These are phyloP conservation scores for Cyprinodon tularosa DNA, from an alignment of 2,113 vertebrate genomes.

Conservation along the genomic window DNA sequence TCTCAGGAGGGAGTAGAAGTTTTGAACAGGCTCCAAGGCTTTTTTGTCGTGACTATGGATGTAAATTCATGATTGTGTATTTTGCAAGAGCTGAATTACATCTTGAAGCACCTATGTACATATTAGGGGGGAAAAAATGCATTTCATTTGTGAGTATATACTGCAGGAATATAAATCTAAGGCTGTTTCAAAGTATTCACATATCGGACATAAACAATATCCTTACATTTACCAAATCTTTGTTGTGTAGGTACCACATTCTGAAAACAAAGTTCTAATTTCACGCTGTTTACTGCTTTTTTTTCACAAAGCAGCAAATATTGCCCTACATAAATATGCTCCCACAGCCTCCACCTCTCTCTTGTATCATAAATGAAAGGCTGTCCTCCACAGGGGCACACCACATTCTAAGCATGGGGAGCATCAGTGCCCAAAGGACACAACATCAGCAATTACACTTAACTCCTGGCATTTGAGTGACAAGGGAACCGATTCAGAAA, in stretches of 20 bases:
- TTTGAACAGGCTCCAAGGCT: not conserved
- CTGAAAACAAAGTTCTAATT: not conserved
- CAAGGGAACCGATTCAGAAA: constrained; percentile 53
- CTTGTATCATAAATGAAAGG: constrained; percentile 15
- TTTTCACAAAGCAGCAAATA: not conserved
- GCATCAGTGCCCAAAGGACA: constrained; percentile 40
- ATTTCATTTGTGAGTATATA: constrained; percentile 2
- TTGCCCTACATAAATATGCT: constrained; percentile 9
- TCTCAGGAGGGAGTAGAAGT: not conserved
- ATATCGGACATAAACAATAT: not conserved
- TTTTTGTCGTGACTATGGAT: constrained; percentile 8
- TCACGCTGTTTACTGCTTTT: not conserved
- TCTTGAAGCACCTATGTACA: not conserved
- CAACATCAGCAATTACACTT: constrained; percentile 50
- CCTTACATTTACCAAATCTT: not conserved
- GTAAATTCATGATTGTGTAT: constrained; percentile 8
- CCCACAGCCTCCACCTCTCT: constrained; percentile 12
- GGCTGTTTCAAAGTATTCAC: constrained; percentile 2
- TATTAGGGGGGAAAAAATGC: not conserved
- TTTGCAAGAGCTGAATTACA: constrained; percentile 17
- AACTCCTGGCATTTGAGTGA: constrained; percentile 57
- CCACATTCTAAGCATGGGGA: constrained; percentile 6
- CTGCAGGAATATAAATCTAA: not conserved
- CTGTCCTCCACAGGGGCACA: constrained; percentile 26
- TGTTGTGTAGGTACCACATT: not conserved